Evolutionary conservation across 2,888 invertebrate species (phyloP).

Genomic region (Synergus umbraculus): DNA sequence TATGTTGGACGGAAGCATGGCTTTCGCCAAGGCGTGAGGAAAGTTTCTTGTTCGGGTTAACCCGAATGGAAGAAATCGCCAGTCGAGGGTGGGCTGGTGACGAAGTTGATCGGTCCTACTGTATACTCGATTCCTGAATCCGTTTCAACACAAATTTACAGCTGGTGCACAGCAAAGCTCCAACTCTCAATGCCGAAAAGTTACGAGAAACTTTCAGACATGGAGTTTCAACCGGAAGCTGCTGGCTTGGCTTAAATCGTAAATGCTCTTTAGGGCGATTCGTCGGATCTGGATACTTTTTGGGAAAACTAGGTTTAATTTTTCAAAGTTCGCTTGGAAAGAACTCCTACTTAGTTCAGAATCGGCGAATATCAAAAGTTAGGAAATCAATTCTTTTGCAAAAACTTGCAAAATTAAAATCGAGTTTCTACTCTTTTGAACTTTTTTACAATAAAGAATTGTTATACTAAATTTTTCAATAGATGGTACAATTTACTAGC

Average conservation of each 20-base stretch:
- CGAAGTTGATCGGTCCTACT: constrained; percentile 38
- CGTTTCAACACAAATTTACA: constrained; percentile 41
- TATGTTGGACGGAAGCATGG: constrained; percentile 32
- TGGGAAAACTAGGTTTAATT: constrained; percentile 1
- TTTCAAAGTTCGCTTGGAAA: not conserved
- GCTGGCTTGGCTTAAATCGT: constrained; percentile 25
- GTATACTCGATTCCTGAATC: constrained; percentile 36
- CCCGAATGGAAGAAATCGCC: constrained; percentile 35
- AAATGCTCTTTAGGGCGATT: constrained; percentile 31
- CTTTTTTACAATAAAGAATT: too few relatives aligned
- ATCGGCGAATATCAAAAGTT: not conserved
- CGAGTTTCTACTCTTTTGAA: too few relatives aligned
- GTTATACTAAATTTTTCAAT: too few relatives aligned
- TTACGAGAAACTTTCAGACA: constrained; percentile 40
- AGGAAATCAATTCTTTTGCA: not conserved
- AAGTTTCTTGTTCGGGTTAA: constrained; percentile 41
- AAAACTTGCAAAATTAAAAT: too few relatives aligned
- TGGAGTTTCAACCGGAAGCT: constrained; percentile 31
- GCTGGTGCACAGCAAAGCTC: constrained; percentile 33
- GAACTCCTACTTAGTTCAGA: not conserved
- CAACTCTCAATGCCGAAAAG: constrained; percentile 34
- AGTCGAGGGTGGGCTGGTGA: constrained; percentile 22
- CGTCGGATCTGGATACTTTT: constrained; percentile 3
- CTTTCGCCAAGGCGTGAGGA: constrained; percentile 31
- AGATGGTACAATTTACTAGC: not conserved